Percentiles rank a stretch among this genome's conserved stretches.
Conservation (phyloP, 2,113 vertebrate species). For the Tragelaphus strepsiceros region DNA sequence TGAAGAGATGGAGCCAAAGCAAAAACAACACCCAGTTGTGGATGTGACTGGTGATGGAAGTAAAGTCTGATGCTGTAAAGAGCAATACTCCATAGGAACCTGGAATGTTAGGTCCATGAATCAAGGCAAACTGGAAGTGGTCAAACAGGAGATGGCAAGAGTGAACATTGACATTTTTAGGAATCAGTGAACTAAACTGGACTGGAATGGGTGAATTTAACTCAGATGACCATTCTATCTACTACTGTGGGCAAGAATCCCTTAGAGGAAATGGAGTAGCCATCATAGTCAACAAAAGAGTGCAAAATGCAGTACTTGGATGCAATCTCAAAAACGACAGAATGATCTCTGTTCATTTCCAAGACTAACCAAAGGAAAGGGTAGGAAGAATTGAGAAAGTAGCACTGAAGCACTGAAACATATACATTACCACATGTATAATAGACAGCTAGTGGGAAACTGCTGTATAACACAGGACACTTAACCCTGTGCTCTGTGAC, state of each 20-base stretch:
- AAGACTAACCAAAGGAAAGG: not conserved
- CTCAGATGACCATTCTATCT: not conserved
- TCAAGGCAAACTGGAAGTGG: not conserved
- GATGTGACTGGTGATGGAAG: not conserved
- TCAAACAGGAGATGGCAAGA: not conserved
- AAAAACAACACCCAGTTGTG: not conserved
- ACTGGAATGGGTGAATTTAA: not conserved
- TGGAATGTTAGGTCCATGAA: not conserved
- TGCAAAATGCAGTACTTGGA: not conserved
- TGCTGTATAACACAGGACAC: not conserved
- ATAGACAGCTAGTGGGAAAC: not conserved
- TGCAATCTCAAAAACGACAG: not conserved
- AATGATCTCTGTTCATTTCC: not conserved
- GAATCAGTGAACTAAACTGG: not conserved
- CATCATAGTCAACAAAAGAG: not conserved
- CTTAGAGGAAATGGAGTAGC: not conserved
- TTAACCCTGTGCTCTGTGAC: not conserved
- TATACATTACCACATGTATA: not conserved
- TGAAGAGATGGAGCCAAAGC: not conserved
- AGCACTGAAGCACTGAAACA: not conserved
- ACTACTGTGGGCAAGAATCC: not conserved
- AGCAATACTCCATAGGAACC: not conserved
- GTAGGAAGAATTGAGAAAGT: not conserved
- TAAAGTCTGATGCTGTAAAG: rapidly evolving
- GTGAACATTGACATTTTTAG: not conserved